Percentiles rank a stretch among this genome's conserved stretches.
phyloP scores from a whole-genome alignment of 2,113 vertebrate species.

The Myotis yumanensis region DNA sequence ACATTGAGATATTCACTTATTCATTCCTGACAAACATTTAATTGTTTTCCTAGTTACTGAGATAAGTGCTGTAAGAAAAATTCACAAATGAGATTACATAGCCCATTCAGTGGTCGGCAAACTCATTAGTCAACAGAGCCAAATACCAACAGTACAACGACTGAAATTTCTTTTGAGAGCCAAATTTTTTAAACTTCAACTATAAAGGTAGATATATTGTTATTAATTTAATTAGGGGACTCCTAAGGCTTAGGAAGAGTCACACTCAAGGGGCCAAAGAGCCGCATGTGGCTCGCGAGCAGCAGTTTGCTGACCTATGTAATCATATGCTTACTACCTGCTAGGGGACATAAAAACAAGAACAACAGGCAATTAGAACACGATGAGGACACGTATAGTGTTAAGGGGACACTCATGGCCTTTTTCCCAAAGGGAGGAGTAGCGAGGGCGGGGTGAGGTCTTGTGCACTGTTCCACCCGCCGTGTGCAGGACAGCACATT shows the following conservation, averaged over 20 bases:
- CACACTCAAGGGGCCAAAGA: too few relatives aligned
- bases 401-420: not conserved
- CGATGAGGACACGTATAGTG: fast-evolving
- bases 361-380: not conserved
- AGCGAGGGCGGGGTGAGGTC: not conserved
- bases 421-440: not conserved
- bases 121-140: too few relatives aligned
- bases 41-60: not conserved
- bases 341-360: not conserved
- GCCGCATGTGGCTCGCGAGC: too few relatives aligned
- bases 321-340: not conserved
- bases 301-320: too few relatives aligned
- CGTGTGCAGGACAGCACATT: too few relatives aligned
- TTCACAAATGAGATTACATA: not conserved
- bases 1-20: not conserved
- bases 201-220: too few relatives aligned
- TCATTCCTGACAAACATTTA: not conserved
- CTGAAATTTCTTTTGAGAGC: too few relatives aligned
- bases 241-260: too few relatives aligned
- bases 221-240: too few relatives aligned
- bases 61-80: not conserved
- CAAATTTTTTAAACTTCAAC: too few relatives aligned
- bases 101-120: too few relatives aligned
- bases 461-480: not conserved
- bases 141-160: too few relatives aligned